phyloP scores from a whole-genome alignment of 23 tunicate species.

The Halocynthia aurantium region DNA sequence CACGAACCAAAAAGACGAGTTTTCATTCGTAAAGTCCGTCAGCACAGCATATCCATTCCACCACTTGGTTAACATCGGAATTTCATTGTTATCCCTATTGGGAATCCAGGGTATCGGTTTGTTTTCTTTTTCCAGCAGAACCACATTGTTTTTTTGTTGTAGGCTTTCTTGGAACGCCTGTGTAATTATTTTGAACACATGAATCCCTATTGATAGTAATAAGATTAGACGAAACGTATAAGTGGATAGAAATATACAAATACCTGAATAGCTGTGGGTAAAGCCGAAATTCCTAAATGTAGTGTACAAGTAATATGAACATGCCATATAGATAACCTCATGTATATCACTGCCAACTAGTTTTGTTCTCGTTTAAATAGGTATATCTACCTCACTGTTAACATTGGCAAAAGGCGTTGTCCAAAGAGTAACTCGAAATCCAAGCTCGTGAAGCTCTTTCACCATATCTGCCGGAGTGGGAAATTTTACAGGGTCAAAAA shows the following conservation, averaged over 20 bases:
- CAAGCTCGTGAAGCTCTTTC: conserved; percentile 40
- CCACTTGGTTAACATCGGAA: conserved; percentile 11
- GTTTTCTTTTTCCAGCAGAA: too few species aligned
- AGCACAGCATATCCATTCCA: conserved; percentile 17
- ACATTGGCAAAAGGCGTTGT: conserved; percentile 84
- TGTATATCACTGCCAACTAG: background rate
- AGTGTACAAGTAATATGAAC: too few species aligned
- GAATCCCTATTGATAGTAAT: too few species aligned
- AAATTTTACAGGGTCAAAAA: conserved; percentile 73
- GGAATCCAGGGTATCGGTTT: too few species aligned
- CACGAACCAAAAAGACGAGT: conserved; percentile 7
- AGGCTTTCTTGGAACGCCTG: too few species aligned
- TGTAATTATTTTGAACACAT: too few species aligned
- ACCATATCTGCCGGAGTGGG: conserved; percentile 58
- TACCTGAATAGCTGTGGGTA: too few species aligned
- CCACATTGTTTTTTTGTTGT: too few species aligned
- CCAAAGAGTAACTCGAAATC: conserved; percentile 81
- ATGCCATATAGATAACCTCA: too few species aligned
- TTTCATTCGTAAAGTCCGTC: conserved; percentile 11
- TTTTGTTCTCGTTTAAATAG: background rate
- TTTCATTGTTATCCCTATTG: background rate
- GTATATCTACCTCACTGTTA: background rate
- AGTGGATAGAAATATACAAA: too few species aligned
- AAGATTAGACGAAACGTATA: too few species aligned
- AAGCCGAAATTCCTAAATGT: too few species aligned